These are phyloP conservation scores for Dolichoris vasculosae DNA, from an alignment of 1,140 invertebrate genomes.

Conservation along the genomic window DNA sequence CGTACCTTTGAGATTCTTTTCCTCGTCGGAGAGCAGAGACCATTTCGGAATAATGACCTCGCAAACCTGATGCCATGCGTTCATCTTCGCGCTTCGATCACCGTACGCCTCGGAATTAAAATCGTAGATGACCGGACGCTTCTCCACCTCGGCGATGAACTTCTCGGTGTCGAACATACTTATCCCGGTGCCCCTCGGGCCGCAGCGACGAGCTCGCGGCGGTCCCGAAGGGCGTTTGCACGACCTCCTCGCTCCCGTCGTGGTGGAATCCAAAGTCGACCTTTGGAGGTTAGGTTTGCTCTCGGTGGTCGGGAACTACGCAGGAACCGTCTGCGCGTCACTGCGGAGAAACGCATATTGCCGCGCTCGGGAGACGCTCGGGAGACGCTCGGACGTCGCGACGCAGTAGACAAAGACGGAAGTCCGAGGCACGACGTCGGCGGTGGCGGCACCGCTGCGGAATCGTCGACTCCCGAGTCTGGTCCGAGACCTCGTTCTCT, in stretches of 20 bases:
- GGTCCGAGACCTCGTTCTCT: too few species aligned
- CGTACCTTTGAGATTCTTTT: constrained; percentile 68
- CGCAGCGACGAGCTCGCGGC: neutral
- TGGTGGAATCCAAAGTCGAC: too few species aligned
- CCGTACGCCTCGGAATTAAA: constrained; percentile 66
- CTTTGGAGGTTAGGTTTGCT: neutral
- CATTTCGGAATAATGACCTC: constrained; percentile 67
- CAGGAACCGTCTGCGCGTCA: neutral
- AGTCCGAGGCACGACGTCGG: too few species aligned
- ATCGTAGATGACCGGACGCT: constrained; percentile 69
- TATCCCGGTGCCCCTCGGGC: too few species aligned
- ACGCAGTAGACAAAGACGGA: neutral
- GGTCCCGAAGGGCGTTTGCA: neutral
- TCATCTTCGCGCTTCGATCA: constrained; percentile 67
- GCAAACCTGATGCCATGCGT: constrained; percentile 70
- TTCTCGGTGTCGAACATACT: constrained; percentile 68
- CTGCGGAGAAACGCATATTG: neutral
- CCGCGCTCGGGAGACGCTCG: neutral
- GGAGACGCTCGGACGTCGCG: neutral
- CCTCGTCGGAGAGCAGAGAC: constrained; percentile 63
- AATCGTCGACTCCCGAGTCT: too few species aligned
- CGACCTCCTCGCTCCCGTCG: neutral
- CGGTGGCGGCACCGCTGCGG: too few species aligned
- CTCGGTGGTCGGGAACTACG: too few species aligned
- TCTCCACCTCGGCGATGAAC: constrained; percentile 69